A percentile compares a stretch with the other conserved stretches of the same genome.
These are phyloP conservation scores for Hycleus phaleratus DNA, from an alignment of 1,140 invertebrate genomes.

Conservation along the genomic window DNA sequence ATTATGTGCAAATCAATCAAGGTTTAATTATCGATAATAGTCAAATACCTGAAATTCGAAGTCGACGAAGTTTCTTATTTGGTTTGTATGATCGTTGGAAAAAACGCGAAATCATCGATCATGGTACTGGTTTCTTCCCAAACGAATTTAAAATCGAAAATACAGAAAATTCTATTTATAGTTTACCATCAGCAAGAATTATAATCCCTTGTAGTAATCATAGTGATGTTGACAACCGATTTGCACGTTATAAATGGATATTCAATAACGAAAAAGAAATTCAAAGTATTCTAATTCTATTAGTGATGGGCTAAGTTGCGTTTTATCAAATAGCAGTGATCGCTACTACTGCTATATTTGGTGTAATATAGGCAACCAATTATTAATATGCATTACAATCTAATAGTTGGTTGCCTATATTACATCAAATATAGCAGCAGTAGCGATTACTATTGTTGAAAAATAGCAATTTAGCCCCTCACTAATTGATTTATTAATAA, in stretches of 20 bases:
- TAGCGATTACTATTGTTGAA: no score
- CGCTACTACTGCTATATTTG: no score
- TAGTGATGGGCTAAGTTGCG: no score
- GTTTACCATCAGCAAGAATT: background rate
- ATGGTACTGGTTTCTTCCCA: conserved; percentile 2
- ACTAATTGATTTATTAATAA: no score
- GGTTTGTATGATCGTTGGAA: background rate
- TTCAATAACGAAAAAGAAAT: conserved; percentile 4
- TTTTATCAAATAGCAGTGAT: no score
- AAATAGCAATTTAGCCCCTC: no score
- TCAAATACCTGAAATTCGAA: background rate
- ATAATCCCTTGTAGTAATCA: conserved; percentile 1
- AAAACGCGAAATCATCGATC: conserved; percentile 1
- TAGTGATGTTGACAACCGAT: background rate
- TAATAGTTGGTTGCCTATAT: no score
- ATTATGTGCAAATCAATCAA: background rate
- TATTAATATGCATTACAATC: no score
- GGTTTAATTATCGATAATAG: conserved; percentile 3
- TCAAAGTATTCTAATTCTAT: background rate
- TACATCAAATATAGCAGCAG: no score
- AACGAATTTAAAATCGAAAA: conserved; percentile 4
- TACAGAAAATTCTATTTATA: conserved; percentile 2
- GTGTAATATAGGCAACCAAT: no score
- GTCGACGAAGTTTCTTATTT: conserved; percentile 2
- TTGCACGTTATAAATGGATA: background rate